phyloP scores from a whole-genome alignment of 2,797 vertebrate genomes.

The Chaenodraco wilsoni region DNA sequence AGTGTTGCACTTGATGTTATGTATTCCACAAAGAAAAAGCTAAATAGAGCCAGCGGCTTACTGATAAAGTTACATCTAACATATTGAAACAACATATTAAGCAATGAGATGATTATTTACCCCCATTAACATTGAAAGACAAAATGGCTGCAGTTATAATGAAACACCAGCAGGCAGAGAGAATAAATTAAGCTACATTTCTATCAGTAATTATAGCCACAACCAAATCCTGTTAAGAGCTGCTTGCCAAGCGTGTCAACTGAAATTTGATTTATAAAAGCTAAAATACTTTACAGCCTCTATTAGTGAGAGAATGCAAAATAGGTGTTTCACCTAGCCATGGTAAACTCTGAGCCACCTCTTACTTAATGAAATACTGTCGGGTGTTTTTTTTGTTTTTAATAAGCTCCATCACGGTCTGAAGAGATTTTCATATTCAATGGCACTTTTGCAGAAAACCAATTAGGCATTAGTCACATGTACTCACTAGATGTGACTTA shows the following conservation, averaged over 20 bases:
- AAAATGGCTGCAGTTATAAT: conserved; percentile 67
- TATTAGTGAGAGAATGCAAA: conserved; percentile 67
- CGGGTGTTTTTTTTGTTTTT: conserved; percentile 45
- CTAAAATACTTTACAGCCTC: conserved; percentile 71
- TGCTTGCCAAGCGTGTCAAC: conserved; percentile 74
- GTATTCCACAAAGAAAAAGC: neutral
- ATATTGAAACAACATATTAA: conserved; percentile 38
- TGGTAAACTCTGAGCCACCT: conserved; percentile 66
- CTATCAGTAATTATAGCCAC: conserved; percentile 77
- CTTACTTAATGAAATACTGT: conserved; percentile 72
- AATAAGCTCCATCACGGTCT: conserved; percentile 69
- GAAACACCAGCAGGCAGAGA: conserved; percentile 67
- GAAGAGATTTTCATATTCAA: conserved; percentile 77
- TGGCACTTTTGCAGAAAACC: conserved; percentile 68
- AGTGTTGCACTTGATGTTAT: neutral
- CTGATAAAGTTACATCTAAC: conserved; percentile 50
- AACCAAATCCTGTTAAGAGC: conserved; percentile 79
- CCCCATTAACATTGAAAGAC: conserved; percentile 63
- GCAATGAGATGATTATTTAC: conserved; percentile 64
- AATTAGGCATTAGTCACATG: conserved; percentile 75
- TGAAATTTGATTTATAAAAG: conserved; percentile 78
- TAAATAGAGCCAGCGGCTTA: conserved; percentile 27
- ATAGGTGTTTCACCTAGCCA: conserved; percentile 66
- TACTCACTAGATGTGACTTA: conserved; percentile 61
- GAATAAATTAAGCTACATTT: conserved; percentile 78